These are phyloP conservation scores for Yponomeuta sedellus DNA, from an alignment of 2,888 invertebrate genomes.

Conservation along the genomic window DNA sequence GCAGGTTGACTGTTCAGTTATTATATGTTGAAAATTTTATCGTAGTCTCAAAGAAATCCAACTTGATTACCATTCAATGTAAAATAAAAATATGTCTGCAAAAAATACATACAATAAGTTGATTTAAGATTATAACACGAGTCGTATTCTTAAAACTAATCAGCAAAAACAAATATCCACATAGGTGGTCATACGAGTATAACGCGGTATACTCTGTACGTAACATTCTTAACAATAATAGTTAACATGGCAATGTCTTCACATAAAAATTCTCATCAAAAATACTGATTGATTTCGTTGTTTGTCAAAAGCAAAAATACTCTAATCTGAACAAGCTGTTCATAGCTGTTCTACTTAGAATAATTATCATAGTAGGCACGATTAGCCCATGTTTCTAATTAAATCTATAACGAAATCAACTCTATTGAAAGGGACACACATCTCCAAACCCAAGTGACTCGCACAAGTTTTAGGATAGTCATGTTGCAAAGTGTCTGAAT, in stretches of 20 bases:
- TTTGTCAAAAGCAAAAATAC: neutral
- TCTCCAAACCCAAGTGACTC: no score
- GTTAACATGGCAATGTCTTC: neutral
- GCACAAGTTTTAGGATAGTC: no score
- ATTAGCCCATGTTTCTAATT: neutral
- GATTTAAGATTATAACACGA: slow-evolving; percentile 7
- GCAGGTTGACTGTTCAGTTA: neutral
- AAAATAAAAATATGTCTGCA: slow-evolving; percentile 5
- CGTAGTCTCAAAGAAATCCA: neutral
- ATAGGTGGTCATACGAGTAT: neutral
- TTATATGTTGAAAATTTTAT: neutral
- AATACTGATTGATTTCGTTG: neutral
- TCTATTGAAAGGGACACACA: no score
- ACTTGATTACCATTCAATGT: neutral
- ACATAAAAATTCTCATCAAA: slow-evolving; percentile 1
- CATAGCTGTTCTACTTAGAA: no score
- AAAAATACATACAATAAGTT: slow-evolving; percentile 2
- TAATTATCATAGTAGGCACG: neutral
- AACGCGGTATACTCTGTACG: neutral
- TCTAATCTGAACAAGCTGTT: neutral
- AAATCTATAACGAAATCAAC: neutral
- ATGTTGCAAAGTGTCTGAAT: no score
- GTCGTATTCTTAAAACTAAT: slow-evolving; percentile 3
- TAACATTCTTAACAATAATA: neutral
- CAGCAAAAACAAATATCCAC: slow-evolving; percentile 4